Percentiles rank a stretch among this genome's conserved stretches.
These are phyloP conservation scores for Irena cyanogastra DNA, from an alignment of 2,113 vertebrate species.

Conservation along the genomic window DNA sequence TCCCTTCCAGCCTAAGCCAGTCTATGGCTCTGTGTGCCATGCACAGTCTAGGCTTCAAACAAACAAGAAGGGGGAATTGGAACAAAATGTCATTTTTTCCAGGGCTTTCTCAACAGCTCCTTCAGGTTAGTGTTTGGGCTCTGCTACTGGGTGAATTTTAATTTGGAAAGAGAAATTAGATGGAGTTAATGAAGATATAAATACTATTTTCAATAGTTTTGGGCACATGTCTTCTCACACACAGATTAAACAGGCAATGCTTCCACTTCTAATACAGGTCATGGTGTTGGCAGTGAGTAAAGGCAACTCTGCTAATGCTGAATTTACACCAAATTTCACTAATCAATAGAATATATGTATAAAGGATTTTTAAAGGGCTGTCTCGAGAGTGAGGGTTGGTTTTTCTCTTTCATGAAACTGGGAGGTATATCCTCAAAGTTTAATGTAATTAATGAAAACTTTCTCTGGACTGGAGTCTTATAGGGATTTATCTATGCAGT, in stretches of 20 bases:
- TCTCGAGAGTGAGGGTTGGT: rapidly evolving
- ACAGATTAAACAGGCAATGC: not conserved
- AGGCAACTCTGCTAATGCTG: not conserved
- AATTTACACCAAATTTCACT: not conserved
- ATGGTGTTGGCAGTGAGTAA: not conserved
- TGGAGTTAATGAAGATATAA: not conserved
- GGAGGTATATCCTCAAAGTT: not conserved
- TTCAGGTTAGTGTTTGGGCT: not conserved
- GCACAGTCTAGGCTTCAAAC: not conserved
- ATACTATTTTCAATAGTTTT: not conserved
- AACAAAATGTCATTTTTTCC: not conserved
- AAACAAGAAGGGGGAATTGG: not conserved
- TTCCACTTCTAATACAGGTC: not conserved
- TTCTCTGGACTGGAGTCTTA: not conserved
- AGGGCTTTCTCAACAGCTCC: not conserved
- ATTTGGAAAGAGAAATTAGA: not conserved
- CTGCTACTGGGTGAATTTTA: not conserved
- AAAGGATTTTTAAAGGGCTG: not conserved
- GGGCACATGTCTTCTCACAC: not conserved
- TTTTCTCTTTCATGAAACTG: not conserved
- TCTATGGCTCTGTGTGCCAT: not conserved
- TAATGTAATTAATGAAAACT: not conserved
- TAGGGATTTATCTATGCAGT: not conserved
- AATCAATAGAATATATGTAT: not conserved
- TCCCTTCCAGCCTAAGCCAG: not conserved